phyloP scores from a whole-genome alignment of 2,113 vertebrate species.

The Acrocephalus arundinaceus region DNA sequence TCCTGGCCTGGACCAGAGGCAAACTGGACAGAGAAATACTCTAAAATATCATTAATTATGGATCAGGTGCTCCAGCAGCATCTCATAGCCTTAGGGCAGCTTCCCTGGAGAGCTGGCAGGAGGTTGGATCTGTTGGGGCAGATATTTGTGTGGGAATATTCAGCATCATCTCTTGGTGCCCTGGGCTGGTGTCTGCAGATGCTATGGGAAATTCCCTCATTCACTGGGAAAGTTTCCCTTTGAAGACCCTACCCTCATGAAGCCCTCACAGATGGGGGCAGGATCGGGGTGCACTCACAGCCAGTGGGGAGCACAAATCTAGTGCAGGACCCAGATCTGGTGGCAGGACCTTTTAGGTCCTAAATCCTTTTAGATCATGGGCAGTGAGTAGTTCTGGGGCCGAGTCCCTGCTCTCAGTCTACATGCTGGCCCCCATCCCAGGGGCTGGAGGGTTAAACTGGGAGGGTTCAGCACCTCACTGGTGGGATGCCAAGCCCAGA shows the following conservation, averaged over 20 bases:
- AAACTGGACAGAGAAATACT: background rate
- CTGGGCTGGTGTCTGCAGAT: background rate
- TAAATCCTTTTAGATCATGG: background rate
- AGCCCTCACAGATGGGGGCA: background rate
- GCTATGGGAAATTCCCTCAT: accelerated
- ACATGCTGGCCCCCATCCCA: accelerated
- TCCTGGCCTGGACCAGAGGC: background rate
- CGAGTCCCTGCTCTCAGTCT: background rate
- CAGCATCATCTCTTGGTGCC: accelerated
- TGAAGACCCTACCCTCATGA: background rate
- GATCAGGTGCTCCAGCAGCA: background rate
- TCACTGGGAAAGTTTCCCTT: background rate
- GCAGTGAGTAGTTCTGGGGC: accelerated
- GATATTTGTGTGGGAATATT: background rate
- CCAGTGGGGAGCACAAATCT: background rate
- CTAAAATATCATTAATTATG: background rate
- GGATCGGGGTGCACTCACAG: accelerated
- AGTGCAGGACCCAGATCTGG: background rate
- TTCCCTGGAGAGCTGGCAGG: background rate
- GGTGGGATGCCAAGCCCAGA: background rate
- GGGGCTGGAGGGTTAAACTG: background rate
- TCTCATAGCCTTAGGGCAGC: background rate
- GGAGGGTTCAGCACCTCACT: background rate
- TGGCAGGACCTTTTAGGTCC: background rate
- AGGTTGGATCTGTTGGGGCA: background rate